These are phyloP conservation scores for Megaptera novaeangliae DNA, from an alignment of 2,113 vertebrate species.

Conservation along the genomic window DNA sequence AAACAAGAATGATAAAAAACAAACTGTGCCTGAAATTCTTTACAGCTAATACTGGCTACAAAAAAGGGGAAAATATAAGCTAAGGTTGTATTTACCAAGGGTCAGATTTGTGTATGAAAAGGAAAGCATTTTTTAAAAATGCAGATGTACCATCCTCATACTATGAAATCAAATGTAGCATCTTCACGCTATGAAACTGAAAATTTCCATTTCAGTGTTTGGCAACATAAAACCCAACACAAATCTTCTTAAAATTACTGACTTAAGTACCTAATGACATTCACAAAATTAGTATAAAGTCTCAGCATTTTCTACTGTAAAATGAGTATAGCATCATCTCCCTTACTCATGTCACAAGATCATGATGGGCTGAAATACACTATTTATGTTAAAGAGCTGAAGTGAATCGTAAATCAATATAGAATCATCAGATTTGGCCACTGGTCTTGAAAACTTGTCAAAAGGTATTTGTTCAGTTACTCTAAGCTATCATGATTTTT, in stretches of 20 bases:
- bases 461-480: background rate
- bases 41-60: background rate
- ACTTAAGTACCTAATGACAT: background rate
- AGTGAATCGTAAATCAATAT: background rate
- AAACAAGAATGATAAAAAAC: conserved; percentile 49
- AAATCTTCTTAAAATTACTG: conserved; percentile 7
- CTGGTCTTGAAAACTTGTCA: background rate
- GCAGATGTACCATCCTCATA: background rate
- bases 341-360: background rate
- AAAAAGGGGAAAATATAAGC: background rate
- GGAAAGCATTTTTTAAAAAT: background rate
- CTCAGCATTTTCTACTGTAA: background rate
- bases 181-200: background rate
- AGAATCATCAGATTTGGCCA: background rate
- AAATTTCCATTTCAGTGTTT: background rate
- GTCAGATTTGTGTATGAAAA: background rate
- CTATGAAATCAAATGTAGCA: background rate
- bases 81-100: background rate
- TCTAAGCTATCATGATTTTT: conserved; percentile 13
- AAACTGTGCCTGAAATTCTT: conserved; percentile 23
- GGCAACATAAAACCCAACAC: background rate
- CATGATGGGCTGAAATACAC: background rate
- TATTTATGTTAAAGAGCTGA: background rate
- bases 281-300: background rate
- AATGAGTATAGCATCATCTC: background rate